These are phyloP conservation scores for Brachyopa scutellaris DNA, from an alignment of 2,888 invertebrate species.

Conservation along the genomic window DNA sequence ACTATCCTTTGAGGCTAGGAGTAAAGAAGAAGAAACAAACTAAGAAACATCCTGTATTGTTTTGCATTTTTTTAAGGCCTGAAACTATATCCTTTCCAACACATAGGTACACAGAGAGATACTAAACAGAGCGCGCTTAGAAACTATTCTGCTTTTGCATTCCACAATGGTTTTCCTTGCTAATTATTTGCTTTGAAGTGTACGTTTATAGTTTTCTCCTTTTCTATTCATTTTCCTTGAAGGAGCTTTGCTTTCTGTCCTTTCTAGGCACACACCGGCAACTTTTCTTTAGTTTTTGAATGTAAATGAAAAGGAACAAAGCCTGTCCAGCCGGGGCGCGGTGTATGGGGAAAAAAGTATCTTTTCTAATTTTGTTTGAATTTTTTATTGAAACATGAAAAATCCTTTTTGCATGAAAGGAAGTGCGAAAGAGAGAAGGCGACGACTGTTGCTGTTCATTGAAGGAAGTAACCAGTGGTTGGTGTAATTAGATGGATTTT, in stretches of 20 bases:
- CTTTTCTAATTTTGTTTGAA: slow-evolving; percentile 3
- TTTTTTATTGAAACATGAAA: slow-evolving; percentile 11
- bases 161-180: slow-evolving; percentile 40
- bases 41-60: too few relatives aligned
- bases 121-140: slow-evolving; percentile 9
- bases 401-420: slow-evolving; percentile 7
- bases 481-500: slow-evolving; percentile 41
- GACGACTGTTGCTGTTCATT: not conserved
- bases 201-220: not conserved
- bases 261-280: too few relatives aligned
- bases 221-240: slow-evolving; percentile 24
- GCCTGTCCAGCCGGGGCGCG: not conserved
- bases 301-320: not conserved
- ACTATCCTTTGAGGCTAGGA: slow-evolving; percentile 27
- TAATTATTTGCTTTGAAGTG: slow-evolving; percentile 42
- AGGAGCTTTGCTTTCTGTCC: slow-evolving; percentile 21
- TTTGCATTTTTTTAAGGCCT: not conserved
- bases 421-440: too few relatives aligned
- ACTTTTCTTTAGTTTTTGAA: slow-evolving; percentile 6
- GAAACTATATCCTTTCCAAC: slow-evolving; percentile 29
- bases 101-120: slow-evolving; percentile 4
- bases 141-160: slow-evolving; percentile 33
- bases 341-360: not conserved
- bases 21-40: not conserved
- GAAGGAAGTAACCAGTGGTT: not conserved